Evolutionary conservation across 2,113 vertebrate genomes (phyloP).

Genomic region (Natator depressus): DNA sequence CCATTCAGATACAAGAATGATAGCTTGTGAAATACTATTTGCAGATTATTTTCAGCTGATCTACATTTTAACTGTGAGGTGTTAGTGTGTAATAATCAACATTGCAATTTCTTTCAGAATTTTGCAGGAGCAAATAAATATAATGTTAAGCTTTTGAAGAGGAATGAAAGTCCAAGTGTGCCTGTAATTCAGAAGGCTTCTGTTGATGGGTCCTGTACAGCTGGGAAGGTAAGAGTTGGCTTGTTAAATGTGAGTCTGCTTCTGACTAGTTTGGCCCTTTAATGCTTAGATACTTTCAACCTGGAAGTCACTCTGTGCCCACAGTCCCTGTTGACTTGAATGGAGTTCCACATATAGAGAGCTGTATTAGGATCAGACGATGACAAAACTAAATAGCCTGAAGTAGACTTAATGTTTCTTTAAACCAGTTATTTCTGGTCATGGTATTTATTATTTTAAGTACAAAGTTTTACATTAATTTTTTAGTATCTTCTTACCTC

Average conservation of each 20-base stretch:
- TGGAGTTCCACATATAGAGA: background rate
- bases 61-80: background rate
- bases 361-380: background rate
- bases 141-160: conserved; percentile 80
- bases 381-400: background rate
- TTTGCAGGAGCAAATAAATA: conserved; percentile 69
- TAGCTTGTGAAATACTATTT: conserved; percentile 1
- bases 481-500: background rate
- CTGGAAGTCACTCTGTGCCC: background rate
- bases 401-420: background rate
- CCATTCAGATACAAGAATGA: background rate
- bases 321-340: background rate
- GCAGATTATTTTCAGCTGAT: background rate
- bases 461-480: background rate
- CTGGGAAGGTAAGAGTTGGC: conserved; percentile 70
- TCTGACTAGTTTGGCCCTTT: background rate
- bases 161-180: conserved; percentile 73
- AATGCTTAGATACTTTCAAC: background rate
- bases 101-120: conserved; percentile 71
- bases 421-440: background rate
- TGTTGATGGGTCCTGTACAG: conserved; percentile 44
- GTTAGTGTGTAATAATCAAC: conserved; percentile 1
- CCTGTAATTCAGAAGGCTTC: conserved; percentile 65
- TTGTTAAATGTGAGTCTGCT: background rate
- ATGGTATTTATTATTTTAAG: background rate